These are phyloP conservation scores for Drosophila siamana DNA, from an alignment of 2,888 invertebrate genomes.

Conservation along the genomic window DNA sequence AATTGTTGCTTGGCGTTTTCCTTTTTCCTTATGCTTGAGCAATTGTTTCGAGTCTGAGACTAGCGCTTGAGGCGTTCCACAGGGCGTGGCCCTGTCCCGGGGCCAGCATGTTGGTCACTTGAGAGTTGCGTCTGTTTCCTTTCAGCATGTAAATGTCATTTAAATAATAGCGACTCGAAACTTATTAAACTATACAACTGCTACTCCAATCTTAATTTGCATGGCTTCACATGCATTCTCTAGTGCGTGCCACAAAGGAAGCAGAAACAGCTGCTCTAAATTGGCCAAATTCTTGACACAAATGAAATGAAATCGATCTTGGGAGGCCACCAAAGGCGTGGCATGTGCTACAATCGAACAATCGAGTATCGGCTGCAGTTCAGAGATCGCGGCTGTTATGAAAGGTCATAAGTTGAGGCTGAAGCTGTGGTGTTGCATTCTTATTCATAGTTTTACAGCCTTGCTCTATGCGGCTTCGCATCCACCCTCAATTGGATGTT, in stretches of 20 bases:
- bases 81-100: slow-evolving; percentile 20
- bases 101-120: slow-evolving; percentile 76
- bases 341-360: slow-evolving; percentile 32
- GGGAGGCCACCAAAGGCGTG: slow-evolving; percentile 69
- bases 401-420: slow-evolving; percentile 32
- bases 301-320: slow-evolving; percentile 71
- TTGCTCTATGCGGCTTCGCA: too few relatives aligned
- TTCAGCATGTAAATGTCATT: slow-evolving; percentile 57
- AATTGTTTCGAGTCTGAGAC: slow-evolving; percentile 56
- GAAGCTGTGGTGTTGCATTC: too few relatives aligned
- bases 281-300: slow-evolving; percentile 49
- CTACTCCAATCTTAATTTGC: slow-evolving; percentile 53
- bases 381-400: slow-evolving; percentile 25
- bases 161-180: slow-evolving; percentile 30
- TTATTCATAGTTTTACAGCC: background rate
- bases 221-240: slow-evolving; percentile 58
- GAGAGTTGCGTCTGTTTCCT: slow-evolving; percentile 74
- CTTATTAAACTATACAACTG: slow-evolving; percentile 47
- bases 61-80: slow-evolving; percentile 36
- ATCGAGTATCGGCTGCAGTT: slow-evolving; percentile 21
- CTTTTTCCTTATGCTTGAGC: slow-evolving; percentile 8
- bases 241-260: slow-evolving; percentile 32
- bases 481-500: background rate
- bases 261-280: slow-evolving; percentile 55
- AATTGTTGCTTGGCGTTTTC: slow-evolving; percentile 60